phyloP scores from a whole-genome alignment of 2,113 vertebrate genomes.

The Xenus cinereus region DNA sequence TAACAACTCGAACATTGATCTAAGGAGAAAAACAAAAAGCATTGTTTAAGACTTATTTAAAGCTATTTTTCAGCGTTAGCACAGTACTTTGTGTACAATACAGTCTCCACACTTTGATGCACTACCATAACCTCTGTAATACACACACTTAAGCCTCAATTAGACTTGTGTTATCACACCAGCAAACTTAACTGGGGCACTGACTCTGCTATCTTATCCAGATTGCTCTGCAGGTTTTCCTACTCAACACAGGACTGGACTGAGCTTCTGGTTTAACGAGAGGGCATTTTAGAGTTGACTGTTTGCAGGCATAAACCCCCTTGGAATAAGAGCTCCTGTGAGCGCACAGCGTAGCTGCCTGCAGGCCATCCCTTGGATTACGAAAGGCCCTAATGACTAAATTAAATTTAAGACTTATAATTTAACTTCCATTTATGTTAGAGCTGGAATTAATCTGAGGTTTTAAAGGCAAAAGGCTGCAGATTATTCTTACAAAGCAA shows the following conservation, averaged over 20 bases:
- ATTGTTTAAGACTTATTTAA: not conserved
- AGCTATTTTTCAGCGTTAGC: not conserved
- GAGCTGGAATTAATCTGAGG: constrained; percentile 46
- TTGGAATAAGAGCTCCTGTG: not conserved
- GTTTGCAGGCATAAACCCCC: not conserved
- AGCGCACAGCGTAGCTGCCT: not conserved
- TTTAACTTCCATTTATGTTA: constrained; percentile 53
- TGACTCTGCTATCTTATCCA: not conserved
- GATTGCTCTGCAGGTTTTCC: not conserved
- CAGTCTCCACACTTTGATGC: not conserved
- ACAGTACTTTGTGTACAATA: not conserved
- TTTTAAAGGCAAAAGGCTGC: constrained; percentile 60
- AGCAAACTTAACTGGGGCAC: not conserved
- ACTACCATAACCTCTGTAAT: not conserved
- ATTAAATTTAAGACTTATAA: constrained; percentile 63
- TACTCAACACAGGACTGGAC: not conserved
- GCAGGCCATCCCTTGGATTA: constrained; percentile 31
- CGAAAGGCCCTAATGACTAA: constrained; percentile 39
- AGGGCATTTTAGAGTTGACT: not conserved
- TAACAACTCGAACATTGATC: constrained; percentile 96
- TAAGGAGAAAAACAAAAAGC: constrained; percentile 61
- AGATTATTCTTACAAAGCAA: constrained; percentile 43
- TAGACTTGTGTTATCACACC: not conserved
- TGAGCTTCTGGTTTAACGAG: not conserved
- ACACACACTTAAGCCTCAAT: not conserved